Evolutionary conservation across 2,888 invertebrate species (phyloP).

Genomic region (Pristionchus arcanus): DNA sequence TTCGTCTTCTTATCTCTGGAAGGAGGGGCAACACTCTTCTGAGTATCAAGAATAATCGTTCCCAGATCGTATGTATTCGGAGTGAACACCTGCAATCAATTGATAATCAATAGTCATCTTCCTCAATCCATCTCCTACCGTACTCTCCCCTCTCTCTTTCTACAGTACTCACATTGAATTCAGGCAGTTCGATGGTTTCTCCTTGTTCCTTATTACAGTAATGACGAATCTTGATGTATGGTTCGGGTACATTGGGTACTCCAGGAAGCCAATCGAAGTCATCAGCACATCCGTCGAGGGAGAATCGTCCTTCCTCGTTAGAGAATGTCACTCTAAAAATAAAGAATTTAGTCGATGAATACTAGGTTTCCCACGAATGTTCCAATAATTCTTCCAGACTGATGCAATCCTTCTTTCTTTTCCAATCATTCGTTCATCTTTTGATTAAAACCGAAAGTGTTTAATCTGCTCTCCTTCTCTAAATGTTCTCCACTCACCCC

Average conservation of each 20-base stretch:
- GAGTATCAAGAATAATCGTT: slow-evolving; percentile 69
- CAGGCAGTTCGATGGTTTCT: slow-evolving; percentile 72
- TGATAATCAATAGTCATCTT: not conserved
- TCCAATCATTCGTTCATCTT: not conserved
- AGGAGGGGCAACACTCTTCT: slow-evolving; percentile 46
- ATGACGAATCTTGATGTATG: slow-evolving; percentile 75
- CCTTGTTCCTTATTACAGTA: slow-evolving; percentile 76
- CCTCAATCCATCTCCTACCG: not conserved
- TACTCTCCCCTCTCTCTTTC: not conserved
- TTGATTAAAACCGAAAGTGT: not conserved
- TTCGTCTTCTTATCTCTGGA: slow-evolving; percentile 51
- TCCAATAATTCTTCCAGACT: not conserved
- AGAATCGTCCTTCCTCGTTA: slow-evolving; percentile 76
- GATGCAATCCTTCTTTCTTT: not conserved
- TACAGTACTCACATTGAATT: slow-evolving; percentile 60
- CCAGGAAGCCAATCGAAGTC: slow-evolving; percentile 78
- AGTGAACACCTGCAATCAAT: slow-evolving; percentile 61
- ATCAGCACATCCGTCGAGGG: slow-evolving; percentile 77
- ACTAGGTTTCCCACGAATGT: too few species aligned
- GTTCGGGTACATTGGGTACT: slow-evolving; percentile 71
- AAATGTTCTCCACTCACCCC: slow-evolving; percentile 68
- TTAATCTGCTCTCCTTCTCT: not conserved
- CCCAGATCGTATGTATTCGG: slow-evolving; percentile 76
- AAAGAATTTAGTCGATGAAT: not conserved
- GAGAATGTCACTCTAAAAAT: slow-evolving; percentile 75